Percentiles rank a stretch among this genome's conserved stretches.
phyloP scores from a whole-genome alignment of 1,140 invertebrate genomes.

The Hestina assimilis region DNA sequence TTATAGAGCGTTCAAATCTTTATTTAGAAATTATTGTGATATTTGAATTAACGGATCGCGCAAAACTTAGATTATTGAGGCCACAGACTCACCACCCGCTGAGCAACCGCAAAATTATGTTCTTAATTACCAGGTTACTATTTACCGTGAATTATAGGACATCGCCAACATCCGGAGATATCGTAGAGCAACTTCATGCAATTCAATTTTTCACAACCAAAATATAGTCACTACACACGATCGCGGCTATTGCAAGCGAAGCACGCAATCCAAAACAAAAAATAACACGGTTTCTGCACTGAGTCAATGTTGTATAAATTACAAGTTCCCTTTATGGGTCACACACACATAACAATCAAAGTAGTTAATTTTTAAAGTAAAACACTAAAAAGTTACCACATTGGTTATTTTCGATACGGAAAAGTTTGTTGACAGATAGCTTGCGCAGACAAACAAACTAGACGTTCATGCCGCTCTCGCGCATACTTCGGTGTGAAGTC shows the following conservation, averaged over 20 bases:
- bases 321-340: conserved; percentile 41
- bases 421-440: conserved; percentile 74
- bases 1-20: background rate
- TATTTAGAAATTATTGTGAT: background rate
- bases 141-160: conserved; percentile 63
- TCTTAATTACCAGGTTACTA: conserved; percentile 37
- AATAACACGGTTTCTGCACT: conserved; percentile 70
- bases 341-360: conserved; percentile 39
- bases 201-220: conserved; percentile 56
- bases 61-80: conserved; percentile 55
- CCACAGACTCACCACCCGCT: conserved; percentile 57
- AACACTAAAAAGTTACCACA: conserved; percentile 52
- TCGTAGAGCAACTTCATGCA: conserved; percentile 49
- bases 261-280: conserved; percentile 76
- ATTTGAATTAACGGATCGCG: conserved; percentile 57
- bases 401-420: conserved; percentile 58
- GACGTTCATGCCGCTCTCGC: conserved; percentile 72
- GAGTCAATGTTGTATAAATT: conserved; percentile 49
- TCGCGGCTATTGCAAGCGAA: conserved; percentile 56
- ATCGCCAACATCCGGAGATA: conserved; percentile 52
- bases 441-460: conserved; percentile 50
- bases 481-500: conserved; percentile 73
- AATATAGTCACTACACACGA: conserved; percentile 72
- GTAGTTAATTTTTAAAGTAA: conserved; percentile 53
- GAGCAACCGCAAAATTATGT: conserved; percentile 46